Percentiles rank a stretch among this genome's conserved stretches.
Evolutionary conservation across 92 coral and sea anemone genomes (phyloP).

Genomic region (Phenganax marumi): DNA sequence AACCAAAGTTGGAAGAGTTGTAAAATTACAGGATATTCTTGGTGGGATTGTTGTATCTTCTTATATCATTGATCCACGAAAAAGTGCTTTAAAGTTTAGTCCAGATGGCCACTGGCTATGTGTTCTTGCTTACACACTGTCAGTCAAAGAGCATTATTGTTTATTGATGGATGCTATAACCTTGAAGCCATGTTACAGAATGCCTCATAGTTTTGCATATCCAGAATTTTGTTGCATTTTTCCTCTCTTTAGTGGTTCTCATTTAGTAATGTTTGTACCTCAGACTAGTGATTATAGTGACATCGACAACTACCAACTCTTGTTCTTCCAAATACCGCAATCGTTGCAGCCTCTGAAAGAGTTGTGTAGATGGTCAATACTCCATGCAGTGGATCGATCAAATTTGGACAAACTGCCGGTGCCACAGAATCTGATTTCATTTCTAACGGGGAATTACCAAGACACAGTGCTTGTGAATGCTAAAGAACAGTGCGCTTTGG

Average conservation of each 20-base stretch:
- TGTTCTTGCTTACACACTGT: conserved; percentile 3
- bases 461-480: neutral
- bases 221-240: conserved; percentile 11
- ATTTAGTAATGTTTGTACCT: conserved; percentile 18
- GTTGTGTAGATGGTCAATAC: conserved; percentile 18
- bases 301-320: conserved; percentile 16
- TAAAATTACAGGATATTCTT: neutral
- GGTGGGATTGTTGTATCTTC: neutral
- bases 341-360: conserved; percentile 16
- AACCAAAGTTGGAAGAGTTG: neutral
- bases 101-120: conserved; percentile 28
- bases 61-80: conserved; percentile 12
- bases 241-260: conserved; percentile 26
- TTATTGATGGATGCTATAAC: conserved; percentile 7
- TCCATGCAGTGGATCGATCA: conserved; percentile 18
- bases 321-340: conserved; percentile 12
- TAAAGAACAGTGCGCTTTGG: conserved; percentile 10
- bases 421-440: conserved; percentile 25
- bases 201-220: conserved; percentile 22
- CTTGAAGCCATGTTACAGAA: conserved; percentile 7
- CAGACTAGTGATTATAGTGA: neutral
- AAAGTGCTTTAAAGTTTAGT: conserved; percentile 21
- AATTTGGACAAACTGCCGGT: conserved; percentile 21
- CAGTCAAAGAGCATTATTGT: neutral
- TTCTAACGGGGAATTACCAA: neutral